phyloP scores from a whole-genome alignment of 2,888 invertebrate genomes.

The Mesorhabditis spiculigera region DNA sequence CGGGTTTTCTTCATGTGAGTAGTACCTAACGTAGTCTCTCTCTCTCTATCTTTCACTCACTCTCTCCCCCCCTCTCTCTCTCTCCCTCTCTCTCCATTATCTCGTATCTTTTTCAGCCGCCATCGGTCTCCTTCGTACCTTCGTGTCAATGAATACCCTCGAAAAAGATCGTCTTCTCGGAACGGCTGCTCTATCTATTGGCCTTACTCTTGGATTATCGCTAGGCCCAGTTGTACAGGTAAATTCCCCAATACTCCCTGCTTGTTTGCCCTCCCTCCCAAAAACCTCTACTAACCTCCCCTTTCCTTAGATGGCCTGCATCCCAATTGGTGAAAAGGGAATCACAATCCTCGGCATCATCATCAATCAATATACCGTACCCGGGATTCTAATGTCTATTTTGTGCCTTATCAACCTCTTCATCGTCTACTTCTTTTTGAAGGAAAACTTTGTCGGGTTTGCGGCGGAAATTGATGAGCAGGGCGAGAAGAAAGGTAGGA shows the following conservation, averaged over 20 bases:
- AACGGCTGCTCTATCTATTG: background rate
- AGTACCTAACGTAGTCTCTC: too few relatives aligned
- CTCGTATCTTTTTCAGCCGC: background rate
- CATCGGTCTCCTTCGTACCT: background rate
- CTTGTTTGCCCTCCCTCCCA: too few relatives aligned
- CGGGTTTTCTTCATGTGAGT: background rate
- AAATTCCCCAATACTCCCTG: too few relatives aligned
- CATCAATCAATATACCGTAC: conserved; percentile 1
- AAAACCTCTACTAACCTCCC: too few relatives aligned
- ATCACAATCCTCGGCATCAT: background rate
- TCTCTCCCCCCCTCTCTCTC: too few relatives aligned
- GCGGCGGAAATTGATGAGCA: too few relatives aligned
- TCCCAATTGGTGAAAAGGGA: background rate
- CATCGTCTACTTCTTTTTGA: background rate
- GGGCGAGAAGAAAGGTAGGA: too few relatives aligned
- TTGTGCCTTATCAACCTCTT: background rate
- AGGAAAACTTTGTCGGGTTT: background rate
- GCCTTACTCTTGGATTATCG: background rate
- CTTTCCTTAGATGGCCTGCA: background rate
- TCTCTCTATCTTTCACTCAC: too few relatives aligned
- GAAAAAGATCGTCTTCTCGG: background rate
- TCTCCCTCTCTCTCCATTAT: too few relatives aligned
- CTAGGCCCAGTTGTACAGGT: background rate
- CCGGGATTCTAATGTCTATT: background rate
- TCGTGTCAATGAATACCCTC: background rate